phyloP scores from a whole-genome alignment of 2,797 vertebrate genomes.

The Mycteria americana region DNA sequence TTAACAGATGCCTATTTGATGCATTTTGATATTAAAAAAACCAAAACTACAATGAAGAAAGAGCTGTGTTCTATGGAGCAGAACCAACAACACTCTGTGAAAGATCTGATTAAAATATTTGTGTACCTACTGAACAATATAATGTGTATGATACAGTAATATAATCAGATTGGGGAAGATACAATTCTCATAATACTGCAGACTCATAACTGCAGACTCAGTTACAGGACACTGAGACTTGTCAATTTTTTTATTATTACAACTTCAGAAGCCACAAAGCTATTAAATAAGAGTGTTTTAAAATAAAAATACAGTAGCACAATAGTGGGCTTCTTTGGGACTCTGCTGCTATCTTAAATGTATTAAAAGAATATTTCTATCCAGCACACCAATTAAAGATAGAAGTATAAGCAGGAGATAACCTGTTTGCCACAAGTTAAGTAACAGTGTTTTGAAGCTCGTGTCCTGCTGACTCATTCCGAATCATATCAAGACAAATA shows the following conservation, averaged over 20 bases:
- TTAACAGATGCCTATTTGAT: constrained; percentile 12
- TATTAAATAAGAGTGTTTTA: background rate
- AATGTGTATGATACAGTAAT: background rate
- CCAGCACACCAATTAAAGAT: constrained; percentile 10
- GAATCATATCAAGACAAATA: constrained; percentile 43
- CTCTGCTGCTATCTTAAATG: background rate
- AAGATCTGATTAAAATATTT: constrained; percentile 21
- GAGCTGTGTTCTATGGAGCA: background rate
- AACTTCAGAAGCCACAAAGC: constrained; percentile 8
- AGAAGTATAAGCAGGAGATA: constrained; percentile 38
- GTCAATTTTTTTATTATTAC: background rate
- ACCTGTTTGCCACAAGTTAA: constrained; percentile 42
- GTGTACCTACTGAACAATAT: background rate
- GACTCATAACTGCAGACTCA: background rate
- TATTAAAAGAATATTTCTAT: constrained; percentile 35
- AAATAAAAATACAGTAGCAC: constrained; percentile 14
- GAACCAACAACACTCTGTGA: background rate
- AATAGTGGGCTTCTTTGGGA: background rate
- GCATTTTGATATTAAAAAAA: background rate
- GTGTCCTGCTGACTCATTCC: constrained; percentile 33
- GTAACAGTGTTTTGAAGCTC: constrained; percentile 16
- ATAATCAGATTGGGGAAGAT: background rate
- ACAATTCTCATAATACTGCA: background rate
- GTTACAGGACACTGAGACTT: background rate
- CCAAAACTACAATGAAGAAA: background rate